Evolutionary conservation across 1,140 invertebrate species (phyloP).

Genomic region (Brachionus manjavacas): DNA sequence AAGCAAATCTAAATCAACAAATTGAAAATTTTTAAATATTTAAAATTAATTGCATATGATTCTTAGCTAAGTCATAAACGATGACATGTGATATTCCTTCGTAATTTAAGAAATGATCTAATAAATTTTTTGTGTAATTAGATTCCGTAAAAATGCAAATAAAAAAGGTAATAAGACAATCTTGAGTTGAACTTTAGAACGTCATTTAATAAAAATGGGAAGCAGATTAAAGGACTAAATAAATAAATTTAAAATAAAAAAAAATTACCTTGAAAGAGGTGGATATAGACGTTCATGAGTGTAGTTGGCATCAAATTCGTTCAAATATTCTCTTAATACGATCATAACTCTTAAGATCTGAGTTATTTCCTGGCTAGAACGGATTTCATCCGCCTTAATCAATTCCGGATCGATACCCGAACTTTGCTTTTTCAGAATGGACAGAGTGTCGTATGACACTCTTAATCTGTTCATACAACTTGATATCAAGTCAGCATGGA

Average conservation of each 20-base stretch:
- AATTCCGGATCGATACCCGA: not conserved
- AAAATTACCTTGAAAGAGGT: conserved; percentile 64
- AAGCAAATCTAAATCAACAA: no score
- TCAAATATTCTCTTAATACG: conserved; percentile 88
- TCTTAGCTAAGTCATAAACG: no score
- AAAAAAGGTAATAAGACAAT: no score
- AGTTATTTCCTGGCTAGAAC: conserved; percentile 56
- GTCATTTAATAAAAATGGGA: no score
- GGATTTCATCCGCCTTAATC: not conserved
- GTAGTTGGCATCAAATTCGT: conserved; percentile 87
- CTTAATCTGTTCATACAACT: conserved; percentile 78
- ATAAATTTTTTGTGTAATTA: no score
- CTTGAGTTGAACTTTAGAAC: no score
- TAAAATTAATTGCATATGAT: no score
- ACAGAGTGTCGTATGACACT: conserved; percentile 67
- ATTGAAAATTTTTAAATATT: no score
- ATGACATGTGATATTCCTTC: no score
- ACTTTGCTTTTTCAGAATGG: conserved; percentile 48
- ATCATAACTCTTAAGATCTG: conserved; percentile 82
- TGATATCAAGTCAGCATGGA: conserved; percentile 86
- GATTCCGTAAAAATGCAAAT: no score
- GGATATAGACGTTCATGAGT: conserved; percentile 80
- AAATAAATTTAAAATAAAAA: not conserved
- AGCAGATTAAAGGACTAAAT: not conserved
- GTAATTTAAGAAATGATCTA: no score